Conservation (phyloP, 2,113 vertebrate genomes). For the Tachysurus fulvidraco region DNA sequence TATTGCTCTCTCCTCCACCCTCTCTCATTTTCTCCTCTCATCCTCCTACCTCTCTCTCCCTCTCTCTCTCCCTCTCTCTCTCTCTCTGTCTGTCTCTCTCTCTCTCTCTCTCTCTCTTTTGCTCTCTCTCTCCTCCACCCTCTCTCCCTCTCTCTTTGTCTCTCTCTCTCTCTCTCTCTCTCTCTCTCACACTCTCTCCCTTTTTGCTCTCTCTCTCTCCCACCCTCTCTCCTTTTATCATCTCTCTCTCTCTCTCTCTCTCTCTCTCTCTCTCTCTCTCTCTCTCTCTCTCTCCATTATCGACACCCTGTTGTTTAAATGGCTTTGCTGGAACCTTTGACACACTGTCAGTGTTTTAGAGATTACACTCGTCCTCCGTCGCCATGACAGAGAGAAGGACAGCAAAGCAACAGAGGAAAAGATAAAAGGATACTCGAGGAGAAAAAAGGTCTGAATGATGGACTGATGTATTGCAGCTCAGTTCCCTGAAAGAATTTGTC, state of each 20-base stretch:
- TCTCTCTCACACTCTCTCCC: neutral
- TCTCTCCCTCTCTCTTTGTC: neutral
- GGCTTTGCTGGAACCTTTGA: constrained; percentile 60
- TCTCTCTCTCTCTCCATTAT: constrained; percentile 59
- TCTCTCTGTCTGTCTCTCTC: too few relatives aligned
- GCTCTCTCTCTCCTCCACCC: too few relatives aligned
- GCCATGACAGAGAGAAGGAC: constrained; percentile 51
- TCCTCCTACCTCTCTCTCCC: neutral
- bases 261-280: constrained; percentile 21
- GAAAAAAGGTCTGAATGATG: constrained; percentile 39
- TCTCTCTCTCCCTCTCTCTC: constrained; percentile 29
- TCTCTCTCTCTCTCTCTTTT: too few relatives aligned
- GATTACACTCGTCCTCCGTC: constrained; percentile 53
- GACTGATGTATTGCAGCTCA: constrained; percentile 61
- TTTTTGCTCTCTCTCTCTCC: neutral
- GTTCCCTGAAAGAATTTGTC: constrained; percentile 27
- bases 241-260: neutral
- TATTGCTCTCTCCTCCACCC: too few relatives aligned
- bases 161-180: neutral
- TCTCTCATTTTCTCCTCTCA: neutral
- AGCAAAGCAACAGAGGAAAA: constrained; percentile 50
- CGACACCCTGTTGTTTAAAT: constrained; percentile 64
- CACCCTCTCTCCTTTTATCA: neutral
- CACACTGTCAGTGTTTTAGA: constrained; percentile 63
- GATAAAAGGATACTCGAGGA: constrained; percentile 22